A percentile compares a stretch with the other conserved stretches of the same genome.
These are phyloP conservation scores for Carterocephalus palaemon DNA, from an alignment of 2,888 invertebrate genomes.

Conservation along the genomic window DNA sequence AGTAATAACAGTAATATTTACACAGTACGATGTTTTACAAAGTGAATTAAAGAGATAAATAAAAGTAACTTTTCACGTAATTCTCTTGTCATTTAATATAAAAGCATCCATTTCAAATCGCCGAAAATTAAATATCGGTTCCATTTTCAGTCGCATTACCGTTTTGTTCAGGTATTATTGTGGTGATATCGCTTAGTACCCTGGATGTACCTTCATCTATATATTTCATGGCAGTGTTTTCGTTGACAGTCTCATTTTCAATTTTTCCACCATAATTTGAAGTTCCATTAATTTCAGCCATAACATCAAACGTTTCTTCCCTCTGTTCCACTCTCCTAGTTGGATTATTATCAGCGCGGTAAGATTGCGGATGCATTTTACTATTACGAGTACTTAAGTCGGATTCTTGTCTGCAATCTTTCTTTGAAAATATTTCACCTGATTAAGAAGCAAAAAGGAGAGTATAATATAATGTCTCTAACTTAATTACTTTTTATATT, in stretches of 20 bases:
- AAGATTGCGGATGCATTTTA: too few species aligned
- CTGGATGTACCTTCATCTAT: background rate
- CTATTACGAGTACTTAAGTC: background rate
- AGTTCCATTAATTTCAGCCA: background rate
- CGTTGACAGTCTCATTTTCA: background rate
- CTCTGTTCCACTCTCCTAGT: background rate
- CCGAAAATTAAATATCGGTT: too few species aligned
- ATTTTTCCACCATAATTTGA: background rate
- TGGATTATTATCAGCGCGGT: background rate
- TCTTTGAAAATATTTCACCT: background rate
- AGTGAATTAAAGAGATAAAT: too few species aligned
- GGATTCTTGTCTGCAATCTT: background rate
- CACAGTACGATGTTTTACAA: too few species aligned
- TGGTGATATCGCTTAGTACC: background rate
- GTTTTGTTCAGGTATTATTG: background rate
- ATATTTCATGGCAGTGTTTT: background rate
- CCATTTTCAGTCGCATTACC: background rate
- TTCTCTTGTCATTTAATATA: too few species aligned
- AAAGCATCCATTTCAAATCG: too few species aligned
- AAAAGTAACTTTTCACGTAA: too few species aligned
- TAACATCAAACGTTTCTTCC: background rate
- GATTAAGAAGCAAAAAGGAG: too few species aligned
- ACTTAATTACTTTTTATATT: too few species aligned
- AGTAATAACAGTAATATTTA: too few species aligned
- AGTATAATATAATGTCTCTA: too few species aligned